Evolutionary conservation across 64 coral and sea anemone species (phyloP), one percentile per base, ranked within the genome.

Genomic region (Stichodactyla mertensii): DNA sequence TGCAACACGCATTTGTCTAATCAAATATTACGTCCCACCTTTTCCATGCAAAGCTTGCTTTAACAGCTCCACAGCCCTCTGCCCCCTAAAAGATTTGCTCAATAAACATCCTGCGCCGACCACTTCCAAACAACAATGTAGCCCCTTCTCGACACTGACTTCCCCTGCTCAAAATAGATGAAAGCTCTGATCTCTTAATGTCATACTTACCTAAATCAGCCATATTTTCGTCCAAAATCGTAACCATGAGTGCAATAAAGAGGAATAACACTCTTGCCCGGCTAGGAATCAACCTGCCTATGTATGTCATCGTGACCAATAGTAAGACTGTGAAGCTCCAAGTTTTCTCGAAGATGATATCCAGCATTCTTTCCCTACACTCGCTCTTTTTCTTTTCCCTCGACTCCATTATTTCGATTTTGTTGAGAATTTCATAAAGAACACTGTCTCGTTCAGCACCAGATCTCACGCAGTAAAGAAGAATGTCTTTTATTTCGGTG

Each of bases 201-300:
- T 45, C 36, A 45, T 28, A 74, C 84, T 86, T 64, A 86, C 84
- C 84, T 52, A 52, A 19, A 64, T 86, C 84, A 6, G 27, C 57
- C 36, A 52, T n/a, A n/a, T n/a, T 69, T 61, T 60, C 57, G 11
- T 86, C 84, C 6, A 86, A 28, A 28, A 86, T 12, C 4, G 61
- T 64, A 19, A 86, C 57, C 36, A 4, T 15, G 6, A 51, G 55
- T 12, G 70, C 24, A 10, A 86, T 9, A 20, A 28, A 8, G 14
- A 86, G 1, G 16, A 86, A 36, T 60, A 86, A 53, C 15, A 81
- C 53, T 74, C 69, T 74, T 15, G 51, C 14, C 16, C 78, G 36
- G 15, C 78, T 20, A 54, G 51, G 53, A 28, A 22, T 55, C 3
- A 81, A 19, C 54, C 20, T 81, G 0, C 55, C 16, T 7, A 52